phyloP scores from a whole-genome alignment of 2,888 invertebrate species.

The Osmoderma eremita region DNA sequence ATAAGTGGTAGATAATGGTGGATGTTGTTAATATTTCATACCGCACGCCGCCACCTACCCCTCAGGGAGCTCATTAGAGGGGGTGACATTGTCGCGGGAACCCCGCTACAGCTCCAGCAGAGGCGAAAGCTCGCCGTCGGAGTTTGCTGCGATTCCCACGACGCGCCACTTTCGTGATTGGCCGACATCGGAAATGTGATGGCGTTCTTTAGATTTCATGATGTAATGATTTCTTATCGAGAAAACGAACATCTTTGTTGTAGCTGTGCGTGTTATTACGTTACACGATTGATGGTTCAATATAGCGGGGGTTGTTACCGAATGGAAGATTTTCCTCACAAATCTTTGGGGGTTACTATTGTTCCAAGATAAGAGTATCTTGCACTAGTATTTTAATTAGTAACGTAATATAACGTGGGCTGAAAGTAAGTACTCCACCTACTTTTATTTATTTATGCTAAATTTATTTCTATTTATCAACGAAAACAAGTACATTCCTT shows the following conservation, averaged over 20 bases:
- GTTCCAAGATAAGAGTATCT: not conserved
- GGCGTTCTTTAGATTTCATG: conserved; percentile 51
- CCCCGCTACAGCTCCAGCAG: conserved; percentile 1
- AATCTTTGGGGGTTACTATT: conserved; percentile 8
- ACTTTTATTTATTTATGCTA: too few relatives aligned
- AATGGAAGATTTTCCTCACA: conserved; percentile 1
- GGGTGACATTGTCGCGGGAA: conserved; percentile 47
- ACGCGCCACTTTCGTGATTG: conserved; percentile 54
- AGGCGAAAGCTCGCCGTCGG: conserved; percentile 48
- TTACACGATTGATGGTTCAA: conserved; percentile 23
- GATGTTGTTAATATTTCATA: conserved; percentile 58
- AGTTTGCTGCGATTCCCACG: conserved; percentile 56
- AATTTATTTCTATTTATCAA: too few relatives aligned
- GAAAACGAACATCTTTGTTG: conserved; percentile 47
- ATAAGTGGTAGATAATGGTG: conserved; percentile 57
- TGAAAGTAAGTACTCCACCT: too few relatives aligned
- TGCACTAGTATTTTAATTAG: not conserved
- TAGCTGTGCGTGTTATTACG: conserved; percentile 19
- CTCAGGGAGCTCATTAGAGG: conserved; percentile 55
- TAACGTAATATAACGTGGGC: too few relatives aligned
- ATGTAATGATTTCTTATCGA: conserved; percentile 51
- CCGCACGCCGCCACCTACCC: conserved; percentile 48
- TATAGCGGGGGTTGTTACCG: not conserved
- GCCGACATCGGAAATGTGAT: conserved; percentile 53
- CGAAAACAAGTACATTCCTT: too few relatives aligned